Percentiles rank a stretch among this genome's conserved stretches.
Evolutionary conservation across 2,797 vertebrate genomes (phyloP).

Genomic region (Amniataba percoides): DNA sequence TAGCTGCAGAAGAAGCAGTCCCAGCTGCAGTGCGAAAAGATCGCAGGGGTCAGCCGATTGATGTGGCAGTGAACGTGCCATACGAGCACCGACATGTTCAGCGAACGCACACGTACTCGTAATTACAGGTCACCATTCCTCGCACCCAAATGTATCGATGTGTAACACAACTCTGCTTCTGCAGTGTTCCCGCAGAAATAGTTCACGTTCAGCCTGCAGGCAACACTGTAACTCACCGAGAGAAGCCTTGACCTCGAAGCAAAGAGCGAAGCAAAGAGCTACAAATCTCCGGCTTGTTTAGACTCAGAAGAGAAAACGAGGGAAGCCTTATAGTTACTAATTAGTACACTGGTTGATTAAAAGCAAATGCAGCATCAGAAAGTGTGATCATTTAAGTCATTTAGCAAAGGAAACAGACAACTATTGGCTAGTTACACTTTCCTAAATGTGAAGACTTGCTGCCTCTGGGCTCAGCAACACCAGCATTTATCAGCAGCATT

Average conservation of each 20-base stretch:
- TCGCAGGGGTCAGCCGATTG: conserved; percentile 51
- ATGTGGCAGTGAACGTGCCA: conserved; percentile 27
- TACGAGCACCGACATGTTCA: conserved; percentile 33
- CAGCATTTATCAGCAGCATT: background rate
- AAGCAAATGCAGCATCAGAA: background rate
- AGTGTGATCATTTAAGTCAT: background rate
- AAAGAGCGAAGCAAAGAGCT: conserved; percentile 12
- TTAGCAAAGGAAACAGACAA: background rate
- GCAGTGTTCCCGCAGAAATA: conserved; percentile 28
- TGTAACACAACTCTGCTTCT: conserved; percentile 33
- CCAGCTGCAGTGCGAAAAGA: conserved; percentile 4
- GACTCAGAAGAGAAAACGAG: background rate
- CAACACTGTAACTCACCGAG: conserved; percentile 26
- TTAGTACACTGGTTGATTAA: background rate
- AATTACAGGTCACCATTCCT: conserved; percentile 48
- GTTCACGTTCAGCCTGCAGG: conserved; percentile 54
- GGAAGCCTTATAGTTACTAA: background rate
- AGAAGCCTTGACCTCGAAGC: conserved; percentile 57
- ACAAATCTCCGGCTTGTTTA: conserved; percentile 15
- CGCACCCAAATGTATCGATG: conserved; percentile 34
- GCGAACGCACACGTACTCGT: conserved; percentile 17
- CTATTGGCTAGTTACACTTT: no score
- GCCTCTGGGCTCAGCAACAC: background rate
- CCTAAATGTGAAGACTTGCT: background rate
- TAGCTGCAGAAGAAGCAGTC: background rate